Conservation (phyloP, 2,888 invertebrate species). For the Helicoverpa assulta region DNA sequence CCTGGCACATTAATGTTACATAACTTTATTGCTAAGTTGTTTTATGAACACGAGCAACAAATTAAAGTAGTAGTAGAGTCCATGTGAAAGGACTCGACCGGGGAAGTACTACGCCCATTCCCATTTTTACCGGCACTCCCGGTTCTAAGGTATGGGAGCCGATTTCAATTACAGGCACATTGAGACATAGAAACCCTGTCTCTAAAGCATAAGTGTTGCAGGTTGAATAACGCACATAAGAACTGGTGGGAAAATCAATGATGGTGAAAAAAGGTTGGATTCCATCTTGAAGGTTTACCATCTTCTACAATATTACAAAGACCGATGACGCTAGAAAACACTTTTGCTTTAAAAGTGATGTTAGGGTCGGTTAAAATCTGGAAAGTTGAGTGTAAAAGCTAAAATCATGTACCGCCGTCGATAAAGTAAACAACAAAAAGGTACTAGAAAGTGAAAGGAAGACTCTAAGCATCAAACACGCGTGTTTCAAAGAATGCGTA, state of each 20-base stretch:
- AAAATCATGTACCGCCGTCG: too few species aligned
- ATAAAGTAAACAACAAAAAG: background rate
- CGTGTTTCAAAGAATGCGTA: background rate
- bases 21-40: background rate
- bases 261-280: background rate
- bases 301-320: background rate
- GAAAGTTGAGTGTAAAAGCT: background rate
- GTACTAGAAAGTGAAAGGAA: background rate
- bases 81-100: conserved; percentile 35
- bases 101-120: conserved; percentile 37
- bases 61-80: conserved; percentile 26
- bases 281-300: background rate
- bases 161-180: conserved; percentile 25
- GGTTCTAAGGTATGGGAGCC: conserved; percentile 24
- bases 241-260: background rate
- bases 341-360: conserved; percentile 4
- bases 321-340: background rate
- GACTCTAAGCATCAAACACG: background rate
- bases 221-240: background rate
- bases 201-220: conserved; percentile 9
- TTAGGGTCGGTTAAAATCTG: background rate
- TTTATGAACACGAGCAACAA: too few species aligned
- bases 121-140: conserved; percentile 20
- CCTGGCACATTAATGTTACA: background rate
- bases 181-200: conserved; percentile 11